Conservation (phyloP, 2,797 vertebrate genomes). For the Rhincodon typus region DNA sequence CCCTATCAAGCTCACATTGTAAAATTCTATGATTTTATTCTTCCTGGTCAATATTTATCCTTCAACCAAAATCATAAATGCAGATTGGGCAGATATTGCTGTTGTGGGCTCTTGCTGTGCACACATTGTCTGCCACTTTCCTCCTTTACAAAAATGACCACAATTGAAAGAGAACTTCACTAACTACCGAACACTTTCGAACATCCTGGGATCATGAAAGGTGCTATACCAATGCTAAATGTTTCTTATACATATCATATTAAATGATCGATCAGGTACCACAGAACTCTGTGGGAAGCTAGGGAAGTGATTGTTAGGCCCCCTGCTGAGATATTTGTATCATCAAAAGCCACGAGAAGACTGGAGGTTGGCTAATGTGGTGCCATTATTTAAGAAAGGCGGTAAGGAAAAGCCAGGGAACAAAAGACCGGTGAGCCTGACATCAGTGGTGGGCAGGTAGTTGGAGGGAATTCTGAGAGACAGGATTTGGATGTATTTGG, state of each 20-base stretch:
- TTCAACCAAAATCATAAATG: not conserved
- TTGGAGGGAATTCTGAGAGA: no score
- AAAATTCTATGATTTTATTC: not conserved
- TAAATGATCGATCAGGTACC: not conserved
- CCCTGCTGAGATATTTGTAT: no score
- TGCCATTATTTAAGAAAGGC: no score
- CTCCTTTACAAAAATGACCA: not conserved
- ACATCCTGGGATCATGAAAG: not conserved
- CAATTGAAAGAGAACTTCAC: not conserved
- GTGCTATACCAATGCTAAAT: not conserved
- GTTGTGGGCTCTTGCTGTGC: not conserved
- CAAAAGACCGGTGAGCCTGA: no score
- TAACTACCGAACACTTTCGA: not conserved
- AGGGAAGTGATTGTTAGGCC: no score
- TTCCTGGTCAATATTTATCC: not conserved
- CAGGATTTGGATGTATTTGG: no score
- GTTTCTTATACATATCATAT: not conserved
- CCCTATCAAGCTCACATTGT: not conserved
- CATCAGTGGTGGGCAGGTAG: no score
- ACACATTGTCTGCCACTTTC: not conserved
- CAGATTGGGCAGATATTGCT: not conserved
- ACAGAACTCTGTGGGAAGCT: no score
- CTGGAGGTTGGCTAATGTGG: no score
- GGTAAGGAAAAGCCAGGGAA: no score
- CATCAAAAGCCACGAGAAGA: no score